Conservation (phyloP, 1,140 invertebrate genomes). For the Zaprionus vittiger region DNA sequence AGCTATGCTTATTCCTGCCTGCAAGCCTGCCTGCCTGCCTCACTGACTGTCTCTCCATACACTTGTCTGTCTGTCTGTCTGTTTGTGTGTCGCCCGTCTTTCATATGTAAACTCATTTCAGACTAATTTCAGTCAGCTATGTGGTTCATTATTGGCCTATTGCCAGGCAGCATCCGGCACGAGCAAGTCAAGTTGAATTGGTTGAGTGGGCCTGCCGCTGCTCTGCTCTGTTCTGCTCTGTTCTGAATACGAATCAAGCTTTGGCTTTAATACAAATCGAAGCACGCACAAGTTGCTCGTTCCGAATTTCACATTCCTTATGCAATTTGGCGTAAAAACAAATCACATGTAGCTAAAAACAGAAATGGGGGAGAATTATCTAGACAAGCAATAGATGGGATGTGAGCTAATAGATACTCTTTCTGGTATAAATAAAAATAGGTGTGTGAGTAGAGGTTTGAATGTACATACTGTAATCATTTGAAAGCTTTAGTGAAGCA, state of each 20-base stretch:
- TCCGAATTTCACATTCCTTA: constrained; percentile 62
- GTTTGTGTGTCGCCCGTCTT: neutral
- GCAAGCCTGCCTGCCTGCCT: neutral
- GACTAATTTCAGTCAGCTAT: constrained; percentile 67
- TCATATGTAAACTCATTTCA: constrained; percentile 56
- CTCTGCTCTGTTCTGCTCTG: constrained; percentile 21
- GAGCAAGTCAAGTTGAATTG: neutral
- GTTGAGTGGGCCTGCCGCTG: constrained; percentile 16
- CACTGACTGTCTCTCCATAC: neutral
- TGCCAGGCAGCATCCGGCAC: neutral
- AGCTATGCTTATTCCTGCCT: constrained; percentile 54
- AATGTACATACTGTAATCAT: neutral
- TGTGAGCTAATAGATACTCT: neutral
- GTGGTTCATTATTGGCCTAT: constrained; percentile 68
- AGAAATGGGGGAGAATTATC: constrained; percentile 14
- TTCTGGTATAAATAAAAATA: neutral
- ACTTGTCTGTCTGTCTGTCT: neutral
- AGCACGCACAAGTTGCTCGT: constrained; percentile 47
- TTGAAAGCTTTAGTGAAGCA: no score
- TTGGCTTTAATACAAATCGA: constrained; percentile 59
- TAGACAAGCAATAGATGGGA: neutral
- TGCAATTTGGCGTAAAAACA: constrained; percentile 76
- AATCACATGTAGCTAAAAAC: constrained; percentile 64
- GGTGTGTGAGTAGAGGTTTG: neutral
- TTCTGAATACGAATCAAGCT: constrained; percentile 39